phyloP scores from a whole-genome alignment of 2,113 vertebrate species.

The Scytalopus superciliaris region DNA sequence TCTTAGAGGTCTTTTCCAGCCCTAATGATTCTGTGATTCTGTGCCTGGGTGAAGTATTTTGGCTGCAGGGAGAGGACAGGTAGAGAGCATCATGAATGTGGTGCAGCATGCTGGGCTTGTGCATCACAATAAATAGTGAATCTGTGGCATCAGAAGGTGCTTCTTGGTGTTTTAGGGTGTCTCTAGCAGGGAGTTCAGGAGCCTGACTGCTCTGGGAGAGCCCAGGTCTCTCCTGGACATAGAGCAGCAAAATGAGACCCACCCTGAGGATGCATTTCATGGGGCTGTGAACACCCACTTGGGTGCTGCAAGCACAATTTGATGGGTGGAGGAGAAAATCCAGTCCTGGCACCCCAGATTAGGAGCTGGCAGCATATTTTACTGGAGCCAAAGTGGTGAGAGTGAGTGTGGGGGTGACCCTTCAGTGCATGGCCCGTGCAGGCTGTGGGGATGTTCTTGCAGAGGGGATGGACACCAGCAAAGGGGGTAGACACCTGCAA shows the following conservation, averaged over 20 bases:
- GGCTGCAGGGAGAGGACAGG: neutral
- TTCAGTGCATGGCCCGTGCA: rapidly evolving
- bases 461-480: neutral
- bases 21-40: neutral
- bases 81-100: neutral
- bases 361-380: rapidly evolving
- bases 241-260: neutral
- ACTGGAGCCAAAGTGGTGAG: neutral
- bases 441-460: neutral
- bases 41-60: neutral
- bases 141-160: rapidly evolving
- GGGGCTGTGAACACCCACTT: neutral
- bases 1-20: neutral
- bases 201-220: neutral
- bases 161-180: neutral
- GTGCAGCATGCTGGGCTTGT: neutral
- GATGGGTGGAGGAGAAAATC: neutral
- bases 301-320: neutral
- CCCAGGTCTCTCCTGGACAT: neutral
- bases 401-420: rapidly evolving
- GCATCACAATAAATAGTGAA: neutral
- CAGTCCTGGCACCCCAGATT: neutral
- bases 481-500: neutral
- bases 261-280: rapidly evolving
- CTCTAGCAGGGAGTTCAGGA: neutral